Evolutionary conservation across 2,797 vertebrate species (phyloP).

Genomic region (Typhlichthys subterraneus): DNA sequence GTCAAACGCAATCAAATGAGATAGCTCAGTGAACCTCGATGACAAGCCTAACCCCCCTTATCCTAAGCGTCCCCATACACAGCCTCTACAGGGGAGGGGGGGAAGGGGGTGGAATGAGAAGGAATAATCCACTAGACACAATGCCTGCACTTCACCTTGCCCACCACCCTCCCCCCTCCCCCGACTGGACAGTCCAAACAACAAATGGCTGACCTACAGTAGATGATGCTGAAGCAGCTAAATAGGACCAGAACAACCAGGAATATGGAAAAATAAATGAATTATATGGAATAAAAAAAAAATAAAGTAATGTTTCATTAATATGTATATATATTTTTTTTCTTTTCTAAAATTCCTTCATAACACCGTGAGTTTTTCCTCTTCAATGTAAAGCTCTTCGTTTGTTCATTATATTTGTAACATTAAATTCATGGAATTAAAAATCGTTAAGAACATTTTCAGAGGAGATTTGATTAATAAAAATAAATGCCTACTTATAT

Average conservation of each 20-base stretch:
- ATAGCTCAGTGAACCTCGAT: slow-evolving; percentile 64
- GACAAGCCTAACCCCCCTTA: slow-evolving; percentile 39
- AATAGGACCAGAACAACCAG: not conserved
- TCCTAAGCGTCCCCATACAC: slow-evolving; percentile 12
- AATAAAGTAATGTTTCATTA: too few relatives aligned
- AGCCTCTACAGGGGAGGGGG: not conserved
- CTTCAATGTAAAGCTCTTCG: too few relatives aligned
- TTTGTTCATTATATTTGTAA: slow-evolving; percentile 4
- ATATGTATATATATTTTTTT: not conserved
- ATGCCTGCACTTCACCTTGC: slow-evolving; percentile 21
- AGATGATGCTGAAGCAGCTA: slow-evolving; percentile 11
- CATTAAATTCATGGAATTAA: slow-evolving; percentile 12
- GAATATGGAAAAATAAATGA: not conserved
- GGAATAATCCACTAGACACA: slow-evolving; percentile 62
- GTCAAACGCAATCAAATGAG: slow-evolving; percentile 60
- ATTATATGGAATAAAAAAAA: too few relatives aligned
- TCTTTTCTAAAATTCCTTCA: not conserved
- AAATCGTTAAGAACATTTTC: slow-evolving; percentile 7
- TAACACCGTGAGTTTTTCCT: not conserved
- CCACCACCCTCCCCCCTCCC: not conserved
- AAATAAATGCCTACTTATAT: slow-evolving; percentile 11
- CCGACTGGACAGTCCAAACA: slow-evolving; percentile 44
- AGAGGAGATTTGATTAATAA: slow-evolving; percentile 7
- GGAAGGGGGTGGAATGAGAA: slow-evolving; percentile 32
- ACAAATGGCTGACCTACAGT: slow-evolving; percentile 38